Base-by-base conservation (phyloP, 2,797 vertebrate species). In the Glossophaga mutica region DNA sequence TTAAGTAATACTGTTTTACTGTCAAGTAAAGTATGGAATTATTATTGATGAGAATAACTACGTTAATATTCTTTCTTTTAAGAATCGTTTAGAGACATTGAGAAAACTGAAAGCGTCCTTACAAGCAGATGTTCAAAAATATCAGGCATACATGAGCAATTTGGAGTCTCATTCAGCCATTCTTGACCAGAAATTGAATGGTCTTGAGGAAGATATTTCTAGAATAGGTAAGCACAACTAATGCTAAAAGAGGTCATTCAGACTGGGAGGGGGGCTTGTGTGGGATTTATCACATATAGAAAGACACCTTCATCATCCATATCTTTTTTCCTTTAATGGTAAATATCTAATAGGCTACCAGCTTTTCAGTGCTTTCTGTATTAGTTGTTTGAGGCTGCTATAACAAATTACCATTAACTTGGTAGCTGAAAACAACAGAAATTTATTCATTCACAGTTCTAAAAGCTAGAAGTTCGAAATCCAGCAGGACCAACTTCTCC, bases 41-140 rank as follows among this genome's bases (percentile, higher is more conserved):
- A 78, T 95, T 93, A 50, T 96, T 93, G n/a, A 73, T 95, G 15
- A 82, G 34, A 94, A 65, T 93, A 95, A 73, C 57, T 83, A 55
- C 96, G 71, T 39, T 83, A 34, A 68, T 94, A 50, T 96, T 92
- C n/a, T 96, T 92, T 77, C 87, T 50, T 95, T 91, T 91, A 97
- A 99, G 99, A 99, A 99, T 97, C 99, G 99, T 59, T 98, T 99
- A 81, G 99, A 98, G 98, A 98, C 98, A 0, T 99, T 99, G 92
- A 98, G 98, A 95, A 99, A 98, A 5, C 67, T 99, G 78, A 99
- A 99, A 96, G 57, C 95, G 0, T 98, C 98, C 46, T 97, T 99
- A 77, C 99, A 99, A 98, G 97, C 98, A 29, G 99, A 99, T 86
- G 98, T 99, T 57, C 99, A 99, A 98, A 99, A 99, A 96, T 99